Conservation (phyloP, 2,113 vertebrate species). For the Oriolus oriolus region DNA sequence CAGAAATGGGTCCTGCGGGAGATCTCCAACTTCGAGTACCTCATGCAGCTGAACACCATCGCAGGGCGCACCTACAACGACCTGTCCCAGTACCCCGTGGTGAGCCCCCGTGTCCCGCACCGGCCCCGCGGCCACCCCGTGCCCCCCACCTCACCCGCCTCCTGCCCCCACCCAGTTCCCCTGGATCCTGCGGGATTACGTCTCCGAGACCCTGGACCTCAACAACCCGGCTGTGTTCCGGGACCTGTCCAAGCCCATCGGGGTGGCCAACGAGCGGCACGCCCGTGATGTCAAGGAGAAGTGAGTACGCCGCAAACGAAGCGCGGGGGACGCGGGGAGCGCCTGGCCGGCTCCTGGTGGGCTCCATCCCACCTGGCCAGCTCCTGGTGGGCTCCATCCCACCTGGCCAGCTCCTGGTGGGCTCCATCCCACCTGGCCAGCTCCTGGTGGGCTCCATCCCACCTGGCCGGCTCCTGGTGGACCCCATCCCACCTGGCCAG, state of each 20-base stretch:
- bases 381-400: no score
- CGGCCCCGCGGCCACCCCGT: rapidly evolving
- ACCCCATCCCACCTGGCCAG: rapidly evolving
- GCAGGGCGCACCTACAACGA: constrained; percentile 95
- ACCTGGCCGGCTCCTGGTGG: neutral
- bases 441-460: no score
- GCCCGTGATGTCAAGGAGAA: constrained; percentile 93
- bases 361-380: no score
- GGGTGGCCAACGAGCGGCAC: constrained; percentile 90
- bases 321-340: rapidly evolving
- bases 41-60: constrained; percentile 98
- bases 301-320: constrained; percentile 57
- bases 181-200: constrained; percentile 92
- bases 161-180: constrained; percentile 79
- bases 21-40: constrained; percentile 98
- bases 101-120: constrained; percentile 46
- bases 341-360: rapidly evolving
- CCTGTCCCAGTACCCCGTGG: constrained; percentile 97
- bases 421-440: rapidly evolving
- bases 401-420: neutral
- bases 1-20: constrained; percentile 97
- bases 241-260: constrained; percentile 95
- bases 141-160: neutral
- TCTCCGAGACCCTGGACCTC: constrained; percentile 85
- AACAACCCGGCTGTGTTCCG: constrained; percentile 85